Evolutionary conservation across 2,113 vertebrate genomes (phyloP).

Genomic region (Eleginops maclovinus): DNA sequence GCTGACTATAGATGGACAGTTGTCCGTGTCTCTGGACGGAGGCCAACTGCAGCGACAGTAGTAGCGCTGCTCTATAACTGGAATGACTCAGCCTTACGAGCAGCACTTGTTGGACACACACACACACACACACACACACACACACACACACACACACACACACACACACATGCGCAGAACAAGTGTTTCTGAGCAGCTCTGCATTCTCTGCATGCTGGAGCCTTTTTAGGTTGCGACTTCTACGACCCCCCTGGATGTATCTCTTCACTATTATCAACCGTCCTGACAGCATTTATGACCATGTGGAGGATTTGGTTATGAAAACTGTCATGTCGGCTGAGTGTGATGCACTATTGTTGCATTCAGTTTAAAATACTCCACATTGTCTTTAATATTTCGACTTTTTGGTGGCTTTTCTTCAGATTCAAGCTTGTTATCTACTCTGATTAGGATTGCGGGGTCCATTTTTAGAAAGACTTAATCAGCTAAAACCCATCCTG

Average conservation of each 20-base stretch:
- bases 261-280: conserved; percentile 20
- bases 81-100: conserved; percentile 55
- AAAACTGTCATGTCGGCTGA: background rate
- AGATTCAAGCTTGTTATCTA: background rate
- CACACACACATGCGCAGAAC: conserved; percentile 57
- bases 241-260: background rate
- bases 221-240: conserved; percentile 18
- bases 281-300: conserved; percentile 6
- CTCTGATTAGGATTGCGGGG: no score
- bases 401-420: conserved; percentile 4
- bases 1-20: conserved; percentile 41
- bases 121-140: conserved; percentile 58
- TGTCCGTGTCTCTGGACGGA: conserved; percentile 21
- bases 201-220: conserved; percentile 57
- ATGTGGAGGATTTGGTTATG: background rate
- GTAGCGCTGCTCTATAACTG: conserved; percentile 27
- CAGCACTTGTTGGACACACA: conserved; percentile 58
- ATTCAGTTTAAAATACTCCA: conserved; percentile 24
- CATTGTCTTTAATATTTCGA: conserved; percentile 12
- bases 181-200: conserved; percentile 61
- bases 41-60: conserved; percentile 43
- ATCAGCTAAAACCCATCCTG: no score
- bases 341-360: conserved; percentile 6
- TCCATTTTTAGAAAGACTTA: no score
- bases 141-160: conserved; percentile 55